Evolutionary conservation across 2,797 vertebrate genomes (phyloP), one percentile per base, ranked within the genome.

Genomic region (Chromis chromis): DNA sequence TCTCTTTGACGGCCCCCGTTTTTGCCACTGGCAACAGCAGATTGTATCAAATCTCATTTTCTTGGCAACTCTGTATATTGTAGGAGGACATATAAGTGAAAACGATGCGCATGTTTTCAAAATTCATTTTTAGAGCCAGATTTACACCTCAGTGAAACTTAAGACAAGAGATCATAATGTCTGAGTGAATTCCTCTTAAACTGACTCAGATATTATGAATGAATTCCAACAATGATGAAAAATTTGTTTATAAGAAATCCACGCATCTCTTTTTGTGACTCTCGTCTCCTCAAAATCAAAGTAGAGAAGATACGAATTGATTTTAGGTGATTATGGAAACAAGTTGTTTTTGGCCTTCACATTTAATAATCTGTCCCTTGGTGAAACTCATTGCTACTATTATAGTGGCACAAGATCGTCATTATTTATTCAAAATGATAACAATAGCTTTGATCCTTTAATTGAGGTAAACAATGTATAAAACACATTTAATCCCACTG

Each of bases 11-110:
- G 28, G 78, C 17, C 65, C 36, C 49, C 50, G 33, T 74, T 87
- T n/a, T 84, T 76, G 88, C 91, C 52, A 19, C 55, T 67, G 86
- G 91, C 89, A 84, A 83, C 44, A 14, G 69, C 78, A 77, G 85
- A 89, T 82, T 87, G 76, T 79, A 89, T 86, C 85, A 56, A 40
- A 50, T 79, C 71, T 81, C 49, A 73, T 87, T 92, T 89, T 88
- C 77, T 78, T 87, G 81, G 78, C 69, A 76, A 71, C 69, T 53
- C 67, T 52, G 28, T 65, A 65, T 67, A 46, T 76, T 86, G 59
- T 78, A 76, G 66, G 65, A 86, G 82, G 85, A 71, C 63, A 75
- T 71, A 69, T 33, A 52, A 64, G 60, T 63, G 80, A 90, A 91
- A 87, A 85, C 76, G 76, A 83, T 65, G 53, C 57, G 74, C 69